These are phyloP conservation scores for Branchinecta lynchi DNA, from an alignment of 1,140 invertebrate species.

Conservation along the genomic window DNA sequence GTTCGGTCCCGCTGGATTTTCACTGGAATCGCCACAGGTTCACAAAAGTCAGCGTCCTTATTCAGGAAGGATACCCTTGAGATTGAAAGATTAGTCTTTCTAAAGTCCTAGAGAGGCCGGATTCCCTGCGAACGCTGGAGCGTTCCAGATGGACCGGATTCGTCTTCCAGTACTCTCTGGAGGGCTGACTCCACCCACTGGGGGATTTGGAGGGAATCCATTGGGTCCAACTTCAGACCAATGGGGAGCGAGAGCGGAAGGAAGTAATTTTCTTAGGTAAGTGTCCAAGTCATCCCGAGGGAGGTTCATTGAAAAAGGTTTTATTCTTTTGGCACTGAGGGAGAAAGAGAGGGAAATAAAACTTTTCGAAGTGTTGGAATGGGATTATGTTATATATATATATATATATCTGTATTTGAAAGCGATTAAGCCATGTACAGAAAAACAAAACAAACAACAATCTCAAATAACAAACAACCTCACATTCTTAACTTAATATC, in stretches of 20 bases:
- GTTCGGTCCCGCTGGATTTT: too few species aligned
- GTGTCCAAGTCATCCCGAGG: background rate
- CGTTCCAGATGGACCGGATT: background rate
- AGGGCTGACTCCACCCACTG: background rate
- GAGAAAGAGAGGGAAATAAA: background rate
- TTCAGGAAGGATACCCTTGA: background rate
- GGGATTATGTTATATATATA: too few species aligned
- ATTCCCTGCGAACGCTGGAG: background rate
- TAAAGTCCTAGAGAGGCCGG: background rate
- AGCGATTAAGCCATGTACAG: too few species aligned
- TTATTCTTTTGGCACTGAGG: background rate
- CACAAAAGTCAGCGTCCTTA: background rate
- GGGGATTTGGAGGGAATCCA: background rate
- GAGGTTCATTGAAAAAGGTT: background rate
- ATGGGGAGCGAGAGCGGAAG: background rate
- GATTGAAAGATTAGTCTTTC: constrained; percentile 10
- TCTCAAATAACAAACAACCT: too few species aligned
- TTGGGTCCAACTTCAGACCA: constrained; percentile 1
- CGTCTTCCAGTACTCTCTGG: constrained; percentile 10
- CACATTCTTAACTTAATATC: too few species aligned
- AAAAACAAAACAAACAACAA: too few species aligned
- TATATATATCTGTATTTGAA: too few species aligned
- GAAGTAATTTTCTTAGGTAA: background rate
- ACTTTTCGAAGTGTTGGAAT: too few species aligned
- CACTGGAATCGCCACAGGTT: background rate